A percentile compares a stretch with the other conserved stretches of the same genome.
phyloP scores from a whole-genome alignment of 2,888 invertebrate genomes.

The Ischnura elegans region DNA sequence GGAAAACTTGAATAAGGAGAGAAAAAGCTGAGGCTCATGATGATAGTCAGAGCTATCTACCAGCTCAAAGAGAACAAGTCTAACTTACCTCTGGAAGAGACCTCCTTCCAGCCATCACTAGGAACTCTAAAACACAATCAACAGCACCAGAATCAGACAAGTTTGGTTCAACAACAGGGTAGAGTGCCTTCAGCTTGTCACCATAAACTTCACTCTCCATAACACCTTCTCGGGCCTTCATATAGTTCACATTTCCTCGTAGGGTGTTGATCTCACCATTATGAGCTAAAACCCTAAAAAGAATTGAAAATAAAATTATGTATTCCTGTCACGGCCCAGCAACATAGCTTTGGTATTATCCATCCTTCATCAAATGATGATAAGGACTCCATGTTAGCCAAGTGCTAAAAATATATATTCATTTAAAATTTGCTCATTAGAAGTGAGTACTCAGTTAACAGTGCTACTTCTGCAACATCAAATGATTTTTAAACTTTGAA shows the following conservation, averaged over 20 bases:
- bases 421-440: too few species aligned
- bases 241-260: constrained; percentile 98
- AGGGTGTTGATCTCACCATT: constrained; percentile 99
- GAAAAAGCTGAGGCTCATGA: too few species aligned
- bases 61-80: too few species aligned
- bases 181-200: constrained; percentile 90
- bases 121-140: constrained; percentile 98
- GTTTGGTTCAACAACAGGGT: constrained; percentile 98
- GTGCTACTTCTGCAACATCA: too few species aligned
- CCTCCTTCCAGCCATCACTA: constrained; percentile 95
- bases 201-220: constrained; percentile 94
- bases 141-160: constrained; percentile 98
- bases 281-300: constrained; percentile 91
- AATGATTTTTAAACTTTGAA: too few species aligned
- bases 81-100: constrained; percentile 89
- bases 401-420: too few species aligned
- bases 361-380: too few species aligned
- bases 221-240: constrained; percentile 99
- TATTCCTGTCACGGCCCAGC: constrained; percentile 13
- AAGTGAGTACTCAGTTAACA: too few species aligned
- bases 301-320: constrained; percentile 70
- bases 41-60: too few species aligned
- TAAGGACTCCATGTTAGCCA: too few species aligned
- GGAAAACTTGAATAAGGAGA: too few species aligned
- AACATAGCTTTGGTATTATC: too few species aligned